These are phyloP conservation scores for Pomatorhinus ruficollis DNA, from an alignment of 2,113 vertebrate genomes.

Conservation along the genomic window DNA sequence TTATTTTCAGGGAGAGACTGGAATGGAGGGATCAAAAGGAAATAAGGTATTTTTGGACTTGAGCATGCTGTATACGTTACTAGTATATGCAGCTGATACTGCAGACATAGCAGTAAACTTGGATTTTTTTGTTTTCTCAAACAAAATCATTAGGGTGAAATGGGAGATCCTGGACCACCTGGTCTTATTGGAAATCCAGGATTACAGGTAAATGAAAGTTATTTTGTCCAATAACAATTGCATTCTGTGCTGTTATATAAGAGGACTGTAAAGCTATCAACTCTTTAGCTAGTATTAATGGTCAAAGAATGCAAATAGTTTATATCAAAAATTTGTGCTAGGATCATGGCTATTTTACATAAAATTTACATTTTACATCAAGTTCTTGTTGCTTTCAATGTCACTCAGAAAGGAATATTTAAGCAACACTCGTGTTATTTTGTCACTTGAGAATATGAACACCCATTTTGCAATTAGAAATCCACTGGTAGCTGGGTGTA, in stretches of 20 bases:
- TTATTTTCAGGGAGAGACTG: slow-evolving; percentile 81
- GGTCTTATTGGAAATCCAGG: slow-evolving; percentile 85
- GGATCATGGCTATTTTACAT: not conserved
- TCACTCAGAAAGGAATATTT: not conserved
- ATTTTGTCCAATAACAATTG: not conserved
- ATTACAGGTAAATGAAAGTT: slow-evolving; percentile 73
- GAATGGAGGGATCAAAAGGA: slow-evolving; percentile 80
- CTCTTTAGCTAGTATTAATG: not conserved
- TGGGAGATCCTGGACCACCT: slow-evolving; percentile 81
- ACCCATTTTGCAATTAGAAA: not conserved
- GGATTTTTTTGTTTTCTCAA: not conserved
- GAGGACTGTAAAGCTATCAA: not conserved
- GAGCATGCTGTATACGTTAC: accelerated
- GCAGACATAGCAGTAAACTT: not conserved
- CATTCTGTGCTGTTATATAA: not conserved
- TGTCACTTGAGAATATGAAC: not conserved
- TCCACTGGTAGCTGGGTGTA: not conserved
- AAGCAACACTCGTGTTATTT: not conserved
- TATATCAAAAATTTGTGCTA: not conserved
- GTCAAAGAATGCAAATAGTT: not conserved
- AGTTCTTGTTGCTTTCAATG: not conserved
- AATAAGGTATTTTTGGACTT: slow-evolving; percentile 78
- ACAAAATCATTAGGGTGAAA: slow-evolving; percentile 68
- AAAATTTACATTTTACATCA: not conserved
- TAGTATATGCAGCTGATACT: not conserved